Base-by-base conservation (phyloP, 2,888 invertebrate species). In the Chrysolina haemoptera region DNA sequence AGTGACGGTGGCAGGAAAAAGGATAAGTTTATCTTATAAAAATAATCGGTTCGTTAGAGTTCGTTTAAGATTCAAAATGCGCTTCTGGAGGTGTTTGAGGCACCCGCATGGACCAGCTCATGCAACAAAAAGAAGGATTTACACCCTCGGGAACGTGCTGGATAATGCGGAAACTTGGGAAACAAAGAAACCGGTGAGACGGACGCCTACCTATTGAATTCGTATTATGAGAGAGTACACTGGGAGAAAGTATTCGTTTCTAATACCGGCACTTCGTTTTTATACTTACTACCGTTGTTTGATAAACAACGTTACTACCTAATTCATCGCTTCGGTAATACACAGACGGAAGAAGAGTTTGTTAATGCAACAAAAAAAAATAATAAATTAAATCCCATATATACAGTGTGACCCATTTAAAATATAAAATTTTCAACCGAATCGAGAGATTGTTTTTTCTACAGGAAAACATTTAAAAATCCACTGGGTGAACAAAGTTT, bases 1-100 rank as follows among this genome's bases (percentile, higher is more conserved):
- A 16, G 65, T 46, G 70, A 43, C 27, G 35, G 55, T 68, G 73
- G 62, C 72, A 69, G 73, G 75, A 77, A 79, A 81, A 75, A 74
- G 78, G 78, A 81, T 79, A 77, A 79, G 80, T 81, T 82, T 81
- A 82, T 81, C 80, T 79, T 81, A 82, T 82, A 84, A 83, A 84
- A 84, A 83, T 84, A 83, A 83, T 83, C 84, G 84, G 82, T 84
- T 84, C 84, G 84, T 84, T 84, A 84, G 84, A 82, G 81, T 79
- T 81, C 83, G 81, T 82, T 84, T 84, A 81, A 79, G 82, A 83
- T 84, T 84, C 84, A 78, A 82, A 81, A 79, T 82, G 82, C 82
- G 82, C 79, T 71, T 77, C 74, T 73, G 76, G 77, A 84, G 82
- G 84, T 83, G 84, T 83, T 81, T 79, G 63, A 50, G 82, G 79